A percentile compares a stretch with the other conserved stretches of the same genome.
These are phyloP conservation scores for Tragelaphus scriptus DNA, from an alignment of 2,113 vertebrate genomes.

Conservation along the genomic window DNA sequence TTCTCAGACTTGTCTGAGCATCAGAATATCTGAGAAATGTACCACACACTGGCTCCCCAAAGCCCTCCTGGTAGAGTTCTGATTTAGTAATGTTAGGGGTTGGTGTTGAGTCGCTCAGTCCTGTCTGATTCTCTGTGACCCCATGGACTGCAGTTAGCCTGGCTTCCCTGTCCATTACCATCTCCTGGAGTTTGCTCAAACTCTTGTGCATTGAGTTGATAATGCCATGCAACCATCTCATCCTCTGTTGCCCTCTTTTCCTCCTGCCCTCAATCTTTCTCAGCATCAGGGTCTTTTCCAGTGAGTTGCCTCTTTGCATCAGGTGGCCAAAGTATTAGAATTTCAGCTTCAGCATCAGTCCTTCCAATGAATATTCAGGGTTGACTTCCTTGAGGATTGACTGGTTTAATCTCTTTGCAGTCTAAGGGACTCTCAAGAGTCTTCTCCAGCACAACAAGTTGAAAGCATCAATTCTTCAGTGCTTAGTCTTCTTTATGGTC, in stretches of 20 bases:
- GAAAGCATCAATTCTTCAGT: neutral
- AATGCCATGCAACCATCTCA: neutral
- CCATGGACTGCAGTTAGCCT: neutral
- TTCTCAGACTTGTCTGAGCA: neutral
- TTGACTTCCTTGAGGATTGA: neutral
- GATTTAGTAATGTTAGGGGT: neutral
- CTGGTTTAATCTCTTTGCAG: neutral
- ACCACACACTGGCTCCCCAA: rapidly evolving
- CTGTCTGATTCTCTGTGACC: neutral
- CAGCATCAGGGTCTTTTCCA: neutral
- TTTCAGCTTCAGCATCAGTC: neutral
- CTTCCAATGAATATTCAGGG: neutral
- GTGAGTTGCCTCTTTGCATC: neutral
- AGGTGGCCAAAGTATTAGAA: neutral
- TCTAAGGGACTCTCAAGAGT: neutral
- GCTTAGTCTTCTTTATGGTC: neutral
- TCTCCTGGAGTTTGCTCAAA: neutral
- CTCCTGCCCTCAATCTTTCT: neutral
- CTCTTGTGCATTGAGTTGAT: neutral
- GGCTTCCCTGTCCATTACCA: neutral
- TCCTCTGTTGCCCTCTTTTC: neutral
- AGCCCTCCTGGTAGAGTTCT: neutral
- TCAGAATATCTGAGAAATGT: neutral
- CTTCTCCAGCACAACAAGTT: neutral
- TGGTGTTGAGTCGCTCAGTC: neutral